These are phyloP conservation scores for Gopherus flavomarginatus DNA, from an alignment of 2,113 vertebrate species.

Conservation along the genomic window DNA sequence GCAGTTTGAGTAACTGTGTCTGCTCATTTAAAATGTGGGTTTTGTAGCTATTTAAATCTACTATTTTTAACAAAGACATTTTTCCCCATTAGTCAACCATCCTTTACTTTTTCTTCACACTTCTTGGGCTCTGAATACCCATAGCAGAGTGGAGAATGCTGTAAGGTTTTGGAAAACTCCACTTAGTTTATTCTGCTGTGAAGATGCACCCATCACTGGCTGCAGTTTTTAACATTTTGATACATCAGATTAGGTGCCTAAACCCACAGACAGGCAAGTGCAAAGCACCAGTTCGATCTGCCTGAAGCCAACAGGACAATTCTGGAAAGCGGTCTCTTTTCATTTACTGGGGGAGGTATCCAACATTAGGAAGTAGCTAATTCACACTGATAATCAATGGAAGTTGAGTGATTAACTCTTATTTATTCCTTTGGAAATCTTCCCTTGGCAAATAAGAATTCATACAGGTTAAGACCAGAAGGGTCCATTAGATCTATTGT, in stretches of 20 bases:
- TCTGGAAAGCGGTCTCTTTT: too few species aligned
- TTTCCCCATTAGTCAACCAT: rapidly evolving
- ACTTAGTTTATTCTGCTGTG: background rate
- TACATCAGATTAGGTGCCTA: background rate
- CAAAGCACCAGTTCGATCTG: background rate
- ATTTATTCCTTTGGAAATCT: background rate
- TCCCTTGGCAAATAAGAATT: background rate
- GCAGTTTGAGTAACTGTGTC: constrained; percentile 39
- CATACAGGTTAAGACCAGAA: too few species aligned
- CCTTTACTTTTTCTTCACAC: background rate
- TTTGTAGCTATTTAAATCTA: constrained; percentile 25
- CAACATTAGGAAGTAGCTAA: background rate
- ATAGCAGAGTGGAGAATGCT: background rate
- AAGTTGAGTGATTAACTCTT: background rate
- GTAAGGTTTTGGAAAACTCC: background rate
- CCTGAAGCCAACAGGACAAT: too few species aligned
- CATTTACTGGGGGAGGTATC: too few species aligned
- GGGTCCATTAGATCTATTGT: too few species aligned
- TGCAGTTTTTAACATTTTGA: background rate
- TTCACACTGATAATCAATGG: background rate
- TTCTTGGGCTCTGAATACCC: background rate
- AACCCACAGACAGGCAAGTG: background rate
- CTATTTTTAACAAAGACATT: background rate
- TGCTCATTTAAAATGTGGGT: constrained; percentile 16
- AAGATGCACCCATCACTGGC: background rate